Percentiles rank a stretch among this genome's conserved stretches.
phyloP scores from a whole-genome alignment of 2,113 vertebrate species.

The Caranx ignobilis region DNA sequence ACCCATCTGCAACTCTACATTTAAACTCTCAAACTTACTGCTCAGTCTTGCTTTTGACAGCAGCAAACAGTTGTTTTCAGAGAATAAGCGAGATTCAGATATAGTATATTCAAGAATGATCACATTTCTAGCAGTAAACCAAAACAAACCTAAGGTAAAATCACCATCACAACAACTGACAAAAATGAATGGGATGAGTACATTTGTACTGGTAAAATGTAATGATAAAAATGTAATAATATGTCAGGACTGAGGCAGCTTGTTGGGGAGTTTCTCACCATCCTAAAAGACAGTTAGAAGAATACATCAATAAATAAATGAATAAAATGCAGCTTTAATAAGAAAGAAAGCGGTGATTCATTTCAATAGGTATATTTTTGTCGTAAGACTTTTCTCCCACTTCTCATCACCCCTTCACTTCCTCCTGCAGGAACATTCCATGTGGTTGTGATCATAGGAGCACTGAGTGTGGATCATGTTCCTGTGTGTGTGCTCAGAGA shows the following conservation, averaged over 20 bases:
- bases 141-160: neutral
- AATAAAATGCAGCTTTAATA: neutral
- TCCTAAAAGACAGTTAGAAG: too few species aligned
- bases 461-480: slow-evolving; percentile 86
- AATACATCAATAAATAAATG: too few species aligned
- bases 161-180: neutral
- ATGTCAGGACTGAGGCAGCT: neutral
- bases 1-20: too few species aligned
- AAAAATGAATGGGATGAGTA: neutral
- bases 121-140: neutral
- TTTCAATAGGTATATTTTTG: neutral
- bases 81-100: neutral
- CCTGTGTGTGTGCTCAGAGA: slow-evolving; percentile 78
- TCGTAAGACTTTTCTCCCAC: neutral
- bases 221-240: neutral
- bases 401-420: neutral
- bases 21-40: too few species aligned
- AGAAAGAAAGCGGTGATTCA: neutral
- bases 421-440: slow-evolving; percentile 81
- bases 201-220: neutral
- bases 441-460: slow-evolving; percentile 84
- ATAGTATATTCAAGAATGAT: neutral
- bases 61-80: too few species aligned
- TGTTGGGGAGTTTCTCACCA: too few species aligned
- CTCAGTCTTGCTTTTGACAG: too few species aligned